phyloP scores from a whole-genome alignment of 2,888 invertebrate genomes.

The Mesorhabditis spiculigera region DNA sequence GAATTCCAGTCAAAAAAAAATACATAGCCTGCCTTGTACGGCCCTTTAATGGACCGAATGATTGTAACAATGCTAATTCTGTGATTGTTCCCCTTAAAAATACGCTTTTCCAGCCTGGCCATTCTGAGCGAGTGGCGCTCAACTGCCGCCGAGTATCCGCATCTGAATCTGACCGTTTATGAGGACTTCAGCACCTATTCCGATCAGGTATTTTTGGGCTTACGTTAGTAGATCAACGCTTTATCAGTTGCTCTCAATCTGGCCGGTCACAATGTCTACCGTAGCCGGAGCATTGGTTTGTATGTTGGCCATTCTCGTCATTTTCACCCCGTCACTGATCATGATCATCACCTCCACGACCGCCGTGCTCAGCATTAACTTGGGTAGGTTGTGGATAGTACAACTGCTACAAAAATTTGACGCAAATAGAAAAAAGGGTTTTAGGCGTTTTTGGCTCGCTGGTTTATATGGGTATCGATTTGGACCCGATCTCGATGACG shows the following conservation, averaged over 20 bases:
- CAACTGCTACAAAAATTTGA: neutral
- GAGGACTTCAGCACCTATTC: conserved; percentile 57
- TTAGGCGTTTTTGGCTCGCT: conserved; percentile 53
- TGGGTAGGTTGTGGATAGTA: conserved; percentile 22
- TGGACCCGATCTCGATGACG: conserved; percentile 56
- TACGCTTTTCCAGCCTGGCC: conserved; percentile 13
- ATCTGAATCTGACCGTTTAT: conserved; percentile 56
- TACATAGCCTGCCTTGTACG: too few species aligned
- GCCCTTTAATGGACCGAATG: too few species aligned
- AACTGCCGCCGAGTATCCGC: conserved; percentile 47
- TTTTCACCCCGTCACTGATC: conserved; percentile 53
- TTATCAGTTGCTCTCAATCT: conserved; percentile 50
- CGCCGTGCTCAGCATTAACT: conserved; percentile 54
- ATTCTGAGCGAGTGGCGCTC: conserved; percentile 45
- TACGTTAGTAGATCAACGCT: neutral
- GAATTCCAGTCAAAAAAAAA: too few species aligned
- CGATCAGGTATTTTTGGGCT: conserved; percentile 39
- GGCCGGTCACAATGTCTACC: conserved; percentile 53
- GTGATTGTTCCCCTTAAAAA: conserved; percentile 2
- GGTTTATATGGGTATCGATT: conserved; percentile 49
- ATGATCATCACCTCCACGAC: conserved; percentile 51
- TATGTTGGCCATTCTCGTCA: conserved; percentile 52
- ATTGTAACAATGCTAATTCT: neutral
- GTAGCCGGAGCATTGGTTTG: conserved; percentile 54
- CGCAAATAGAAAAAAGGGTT: neutral